Base-by-base conservation (phyloP, 2,797 vertebrate species). In the Spinus pinus region DNA sequence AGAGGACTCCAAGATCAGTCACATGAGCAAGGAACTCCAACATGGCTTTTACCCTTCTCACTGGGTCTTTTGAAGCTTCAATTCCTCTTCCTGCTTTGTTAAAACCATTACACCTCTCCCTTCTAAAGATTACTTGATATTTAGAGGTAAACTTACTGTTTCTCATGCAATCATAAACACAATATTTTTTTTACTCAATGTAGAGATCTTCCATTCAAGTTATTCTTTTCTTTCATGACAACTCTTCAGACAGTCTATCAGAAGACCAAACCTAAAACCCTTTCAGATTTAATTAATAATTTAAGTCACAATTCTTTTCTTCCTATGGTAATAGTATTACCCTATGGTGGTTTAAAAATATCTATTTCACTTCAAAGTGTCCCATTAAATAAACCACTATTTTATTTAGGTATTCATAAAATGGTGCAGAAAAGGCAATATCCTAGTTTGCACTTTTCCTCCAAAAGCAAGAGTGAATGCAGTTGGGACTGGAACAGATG, bases 401-500 rank as follows among this genome's bases (percentile, higher is more conserved):
- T 88, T 92, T 42, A 87, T 87, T 80, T 66, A 79, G 28, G 10
- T 66, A 33, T 64, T 82, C 49, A 51, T 69, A 51, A 92, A 81
- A 62, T 6, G 6, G 13, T 47, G 93, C 35, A 72, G 62, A 72
- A 83, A 44, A 84, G 3, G 71, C 69, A 46, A 58, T 58, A 91
- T 65, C 33, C 49, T 56, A 62, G 24, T 46, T 95, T 58, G 22
- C 70, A 66, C 62, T 94, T 88, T 58, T 88, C 19, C 64, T 41
- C 58, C 24, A 77, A 80, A 93, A 86, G 28, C 53, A 77, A 78
- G 66, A 75, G 73, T 33, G 87, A 86, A 94, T 25, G 56, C 46
- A 90, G 60, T 94, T 86, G 71, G 94, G 80, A 74, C 90, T 81
- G 54, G 62, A 97, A 83, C 79, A 95, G 95, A 87, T 91, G 83